Evolutionary conservation across 37 sponge, comb jelly and placozoan genomes (phyloP), one percentile per base, ranked within the genome.

Genomic region (Halisarca cf. caerulea): DNA sequence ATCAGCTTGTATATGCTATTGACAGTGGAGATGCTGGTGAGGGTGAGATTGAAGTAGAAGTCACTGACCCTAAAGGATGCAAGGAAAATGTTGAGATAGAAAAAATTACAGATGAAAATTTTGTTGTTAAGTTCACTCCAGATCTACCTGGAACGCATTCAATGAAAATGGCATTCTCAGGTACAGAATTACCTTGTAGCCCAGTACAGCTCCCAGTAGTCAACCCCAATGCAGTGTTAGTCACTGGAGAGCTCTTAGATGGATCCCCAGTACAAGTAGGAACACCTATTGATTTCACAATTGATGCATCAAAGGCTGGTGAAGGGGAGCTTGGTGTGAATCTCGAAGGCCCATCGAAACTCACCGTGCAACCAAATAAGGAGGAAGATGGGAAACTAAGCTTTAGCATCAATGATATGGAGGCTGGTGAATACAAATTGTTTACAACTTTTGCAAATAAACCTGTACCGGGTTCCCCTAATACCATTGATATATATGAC

Each of bases 11-110:
- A 33, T 85, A 94, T 58, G 84, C 86, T 20, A 61, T 96, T 6
- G 97, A 96, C 51, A 87, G 90, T 32, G 40, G 77, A 25, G 87
- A 82, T 25, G 97, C 97, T 57, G 97, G 97, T 25, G 87, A 94
- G 0, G 97, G 97, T 3, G 84, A 90, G 2, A 64, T 96, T 20
- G 44, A 86, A 2, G 37, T 92, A 68, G 78, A 82, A 15, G 74
- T 94, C 32, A 15, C 32, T 42, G 77, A 23, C 45, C 77, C 77
- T 41, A n/a, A 74, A 74, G 77, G 77, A 15, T 74, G 77, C 44
- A 74, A 74, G n/a, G 36, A 74, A 37, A 44, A 74, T 15, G 77
- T 40, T 74, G 42, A 39, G 24, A 74, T 74, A 25, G 77, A 74
- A 37, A 37, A 74, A 43, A 74, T 44, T 24, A 25, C 77, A 36